phyloP scores from a whole-genome alignment of 2,113 vertebrate genomes.

The Ceyx cyanopectus region DNA sequence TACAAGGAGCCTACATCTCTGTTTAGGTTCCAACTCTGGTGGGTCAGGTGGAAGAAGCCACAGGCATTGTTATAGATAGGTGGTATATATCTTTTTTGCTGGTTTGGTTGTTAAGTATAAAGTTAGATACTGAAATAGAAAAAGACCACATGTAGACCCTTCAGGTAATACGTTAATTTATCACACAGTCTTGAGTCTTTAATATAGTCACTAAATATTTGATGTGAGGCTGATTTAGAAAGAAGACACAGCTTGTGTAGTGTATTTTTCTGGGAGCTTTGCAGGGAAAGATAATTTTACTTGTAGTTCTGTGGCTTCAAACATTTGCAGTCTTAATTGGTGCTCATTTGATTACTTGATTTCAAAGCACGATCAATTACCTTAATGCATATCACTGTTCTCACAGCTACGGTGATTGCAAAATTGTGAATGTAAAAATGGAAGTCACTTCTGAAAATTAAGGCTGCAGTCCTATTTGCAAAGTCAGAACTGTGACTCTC shows the following conservation, averaged over 20 bases:
- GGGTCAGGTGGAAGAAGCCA: neutral
- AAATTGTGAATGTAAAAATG: conserved; percentile 65
- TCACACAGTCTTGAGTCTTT: neutral
- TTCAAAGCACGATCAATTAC: conserved; percentile 66
- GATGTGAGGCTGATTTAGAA: neutral
- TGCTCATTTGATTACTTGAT: conserved; percentile 69
- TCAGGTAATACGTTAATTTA: neutral
- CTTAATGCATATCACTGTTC: conserved; percentile 61
- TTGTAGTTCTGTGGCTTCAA: conserved; percentile 11
- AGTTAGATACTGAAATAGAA: neutral
- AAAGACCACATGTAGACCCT: neutral
- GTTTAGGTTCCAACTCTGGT: neutral
- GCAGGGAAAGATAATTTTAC: conserved; percentile 19
- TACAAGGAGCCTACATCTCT: neutral
- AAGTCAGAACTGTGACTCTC: conserved; percentile 40
- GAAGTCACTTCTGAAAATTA: conserved; percentile 63
- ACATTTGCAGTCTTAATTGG: conserved; percentile 56
- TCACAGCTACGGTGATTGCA: conserved; percentile 50
- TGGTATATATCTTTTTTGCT: neutral
- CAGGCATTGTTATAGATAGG: neutral
- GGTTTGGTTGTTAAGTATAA: neutral
- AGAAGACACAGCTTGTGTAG: neutral
- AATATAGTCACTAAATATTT: neutral
- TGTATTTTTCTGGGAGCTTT: neutral
- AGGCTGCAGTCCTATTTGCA: conserved; percentile 25